phyloP scores from a whole-genome alignment of 2,888 invertebrate species.

The Colletes collaris region DNA sequence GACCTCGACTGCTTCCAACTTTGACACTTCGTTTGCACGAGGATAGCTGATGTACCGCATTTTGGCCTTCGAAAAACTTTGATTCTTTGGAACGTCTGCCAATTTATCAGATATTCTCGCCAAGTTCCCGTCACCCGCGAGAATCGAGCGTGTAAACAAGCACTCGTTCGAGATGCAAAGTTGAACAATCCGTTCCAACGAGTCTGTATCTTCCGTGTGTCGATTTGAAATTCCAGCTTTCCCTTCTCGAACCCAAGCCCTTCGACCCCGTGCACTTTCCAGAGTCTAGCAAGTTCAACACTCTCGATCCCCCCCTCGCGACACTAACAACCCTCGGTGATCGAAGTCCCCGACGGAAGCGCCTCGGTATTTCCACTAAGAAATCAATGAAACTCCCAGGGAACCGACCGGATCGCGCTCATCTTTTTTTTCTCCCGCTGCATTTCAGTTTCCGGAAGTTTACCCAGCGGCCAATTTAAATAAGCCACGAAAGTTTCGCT shows the following conservation, averaged over 20 bases:
- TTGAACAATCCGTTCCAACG: neutral
- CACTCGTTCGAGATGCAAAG: neutral
- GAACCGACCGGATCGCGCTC: conserved; percentile 27
- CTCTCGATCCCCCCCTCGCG: neutral
- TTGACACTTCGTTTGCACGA: neutral
- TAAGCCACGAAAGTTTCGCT: conserved; percentile 30
- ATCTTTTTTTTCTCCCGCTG: neutral
- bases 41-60: no score
- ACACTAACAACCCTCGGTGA: conserved; percentile 8
- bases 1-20: neutral
- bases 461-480: conserved; percentile 23
- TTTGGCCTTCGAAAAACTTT: neutral
- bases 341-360: conserved; percentile 21
- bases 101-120: neutral
- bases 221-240: neutral
- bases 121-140: neutral
- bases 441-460: conserved; percentile 21
- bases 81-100: neutral
- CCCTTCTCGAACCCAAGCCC: neutral
- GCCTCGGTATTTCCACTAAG: conserved; percentile 30
- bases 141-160: conserved; percentile 2
- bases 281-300: conserved; percentile 26
- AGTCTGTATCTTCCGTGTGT: neutral
- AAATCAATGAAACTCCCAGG: conserved; percentile 38
- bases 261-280: conserved; percentile 26